Conservation (phyloP, 2,888 invertebrate species). For the Neuroscelio doddi region DNA sequence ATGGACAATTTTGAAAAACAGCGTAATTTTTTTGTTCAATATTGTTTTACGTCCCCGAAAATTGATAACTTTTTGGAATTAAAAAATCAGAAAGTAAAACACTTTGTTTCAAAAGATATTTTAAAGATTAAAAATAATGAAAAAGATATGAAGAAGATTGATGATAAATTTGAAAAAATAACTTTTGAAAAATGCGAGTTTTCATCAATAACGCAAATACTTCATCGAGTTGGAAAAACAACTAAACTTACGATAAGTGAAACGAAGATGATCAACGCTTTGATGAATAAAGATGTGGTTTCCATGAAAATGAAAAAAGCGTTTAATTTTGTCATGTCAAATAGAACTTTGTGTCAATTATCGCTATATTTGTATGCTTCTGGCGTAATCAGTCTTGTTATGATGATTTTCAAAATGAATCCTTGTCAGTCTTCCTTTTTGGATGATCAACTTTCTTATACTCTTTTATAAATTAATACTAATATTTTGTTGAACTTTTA, state of each 20-base stretch:
- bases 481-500: background rate
- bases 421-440: slow-evolving; percentile 40
- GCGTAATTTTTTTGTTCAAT: too few species aligned
- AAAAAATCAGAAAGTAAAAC: too few species aligned
- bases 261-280: background rate
- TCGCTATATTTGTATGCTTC: slow-evolving; percentile 60
- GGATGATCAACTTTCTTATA: slow-evolving; percentile 19
- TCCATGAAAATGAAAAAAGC: background rate
- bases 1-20: too few species aligned
- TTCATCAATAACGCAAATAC: too few species aligned
- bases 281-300: background rate
- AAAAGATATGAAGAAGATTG: too few species aligned
- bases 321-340: slow-evolving; percentile 34
- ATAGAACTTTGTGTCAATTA: slow-evolving; percentile 54
- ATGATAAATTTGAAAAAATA: too few species aligned
- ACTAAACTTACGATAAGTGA: slow-evolving; percentile 1
- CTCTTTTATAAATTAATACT: slow-evolving; percentile 10
- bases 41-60: too few species aligned
- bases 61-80: too few species aligned
- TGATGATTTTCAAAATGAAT: slow-evolving; percentile 52
- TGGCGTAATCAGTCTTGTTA: slow-evolving; percentile 55
- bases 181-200: too few species aligned
- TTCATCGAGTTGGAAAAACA: too few species aligned
- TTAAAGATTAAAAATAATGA: too few species aligned
- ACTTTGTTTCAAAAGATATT: too few species aligned